Base-by-base conservation (phyloP, 2,888 invertebrate species). In the Eristalis pertinax region DNA sequence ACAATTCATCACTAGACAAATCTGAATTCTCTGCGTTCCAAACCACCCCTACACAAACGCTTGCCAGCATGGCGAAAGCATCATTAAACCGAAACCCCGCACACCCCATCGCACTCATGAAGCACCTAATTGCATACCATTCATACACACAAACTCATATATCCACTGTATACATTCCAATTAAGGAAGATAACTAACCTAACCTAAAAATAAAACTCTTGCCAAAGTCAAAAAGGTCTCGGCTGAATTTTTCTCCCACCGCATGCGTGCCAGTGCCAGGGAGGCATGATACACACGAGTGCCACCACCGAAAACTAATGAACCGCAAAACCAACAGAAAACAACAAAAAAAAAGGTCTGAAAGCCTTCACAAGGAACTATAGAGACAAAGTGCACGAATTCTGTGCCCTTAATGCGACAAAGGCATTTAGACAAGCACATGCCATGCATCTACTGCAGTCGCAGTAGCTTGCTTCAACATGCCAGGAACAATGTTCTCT, bases 341-440 rank as follows among this genome's bases (percentile, higher is more conserved):
- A 68, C 62, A 41, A 35, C 26, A 43, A n/a, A 29, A 60, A 60
- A 60, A 60, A 29, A 43, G 38, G 1, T 19, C 4, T 41, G n/a
- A 65, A 41, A 67, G 62, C 32, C 13, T 38, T 10, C 50, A 22
- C 7, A n/a, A 26, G 24, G 63, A 65, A 24, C 1, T 41, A 43
- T 41, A 29, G 58, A 75, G 65, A 67, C 65, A 84, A 84, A 80
- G 80, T 80, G 72, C 74, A 78, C 64, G 78, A 86, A 81, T 74
- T 78, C 74, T 82, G 74, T 72, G 86, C 78, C 86, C 78, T 82
- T 78, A 78, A 86, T 86, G 86, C 86, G 86, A 82, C 86, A 82
- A 78, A 78, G 82, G 74, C 82, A 82, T 70, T 78, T 74, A 78
- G 69, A 60, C 41, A 41, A 74, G 56, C 74, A 67, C 65, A 65